Base-by-base conservation (phyloP, 2,113 vertebrate species). In the Zapornia atra region DNA sequence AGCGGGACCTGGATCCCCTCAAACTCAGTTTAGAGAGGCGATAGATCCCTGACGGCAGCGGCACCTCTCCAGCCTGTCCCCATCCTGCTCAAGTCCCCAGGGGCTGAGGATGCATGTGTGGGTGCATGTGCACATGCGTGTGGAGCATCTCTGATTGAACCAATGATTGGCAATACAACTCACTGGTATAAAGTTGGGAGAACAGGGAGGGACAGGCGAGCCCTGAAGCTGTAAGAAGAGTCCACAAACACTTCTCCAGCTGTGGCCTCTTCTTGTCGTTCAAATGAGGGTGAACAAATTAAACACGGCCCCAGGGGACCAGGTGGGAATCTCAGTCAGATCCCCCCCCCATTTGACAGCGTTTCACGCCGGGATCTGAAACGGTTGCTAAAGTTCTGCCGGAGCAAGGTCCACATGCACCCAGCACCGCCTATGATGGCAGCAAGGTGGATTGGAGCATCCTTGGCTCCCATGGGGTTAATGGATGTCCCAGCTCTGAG, bases 371-470 rank as follows among this genome's bases (percentile, higher is more conserved):
- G 34, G 34, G 15, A 7, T 15, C 66, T 11, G 18, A 54, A 82
- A 31, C 22, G 31, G 19, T 1, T 15, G 8, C 40, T 33, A 1
- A 15, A 73, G 13, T 29, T 86, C 82, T 48, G 46, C 77, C 21
- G 46, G 1, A 5, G 60, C 10, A 5, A 75, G 42, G 22, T 4
- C 5, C 17, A 8, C 3, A 18, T 36, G 14, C 0, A 1, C 44
- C 44, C 4, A 16, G 28, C 2, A 0, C 19, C 29, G 72, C 0
- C 1, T 12, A 1, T 5, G 3, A n/a, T 6, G 46, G 3, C 28
- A 12, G 60, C 14, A 8, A 17, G 73, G 38, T 8, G 34, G 7
- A 16, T 9, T 3, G 5, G 34, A 28, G 51, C 40, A 26, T n/a
- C 72, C 0, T 3, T 6, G 36, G 87, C 63, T 70, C 66, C 70